A percentile compares a stretch with the other conserved stretches of the same genome.
These are phyloP conservation scores for Illadopsis cleaveri DNA, from an alignment of 2,113 vertebrate genomes.

Conservation along the genomic window DNA sequence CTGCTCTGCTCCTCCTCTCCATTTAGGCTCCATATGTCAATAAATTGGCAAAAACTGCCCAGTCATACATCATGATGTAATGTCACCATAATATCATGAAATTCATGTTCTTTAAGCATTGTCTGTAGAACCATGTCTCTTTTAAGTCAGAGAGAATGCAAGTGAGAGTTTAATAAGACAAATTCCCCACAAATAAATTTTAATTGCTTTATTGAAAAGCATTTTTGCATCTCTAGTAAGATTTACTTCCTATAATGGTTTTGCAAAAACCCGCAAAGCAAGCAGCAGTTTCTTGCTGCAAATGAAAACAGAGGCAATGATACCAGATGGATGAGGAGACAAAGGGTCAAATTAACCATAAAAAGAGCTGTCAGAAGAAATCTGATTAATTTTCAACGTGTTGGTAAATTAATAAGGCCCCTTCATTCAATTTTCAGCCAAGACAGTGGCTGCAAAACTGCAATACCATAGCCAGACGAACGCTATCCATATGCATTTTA, in stretches of 20 bases:
- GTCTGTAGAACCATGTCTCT: neutral
- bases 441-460: neutral
- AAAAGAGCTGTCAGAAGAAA: neutral
- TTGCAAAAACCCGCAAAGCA: neutral
- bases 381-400: neutral
- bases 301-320: neutral
- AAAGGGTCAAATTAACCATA: neutral
- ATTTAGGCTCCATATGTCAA: neutral
- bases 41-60: neutral
- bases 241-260: neutral
- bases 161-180: neutral
- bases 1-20: neutral
- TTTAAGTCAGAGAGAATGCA: neutral
- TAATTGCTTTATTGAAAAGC: neutral
- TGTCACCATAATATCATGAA: neutral
- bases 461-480: neutral
- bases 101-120: neutral
- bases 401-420: neutral
- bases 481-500: neutral
- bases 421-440: neutral
- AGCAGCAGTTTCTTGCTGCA: neutral
- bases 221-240: neutral
- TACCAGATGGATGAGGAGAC: neutral
- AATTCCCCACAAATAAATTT: neutral
- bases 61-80: too few species aligned